phyloP scores from a whole-genome alignment of 2,888 invertebrate genomes.

The Caenorhabditis zanzibari region DNA sequence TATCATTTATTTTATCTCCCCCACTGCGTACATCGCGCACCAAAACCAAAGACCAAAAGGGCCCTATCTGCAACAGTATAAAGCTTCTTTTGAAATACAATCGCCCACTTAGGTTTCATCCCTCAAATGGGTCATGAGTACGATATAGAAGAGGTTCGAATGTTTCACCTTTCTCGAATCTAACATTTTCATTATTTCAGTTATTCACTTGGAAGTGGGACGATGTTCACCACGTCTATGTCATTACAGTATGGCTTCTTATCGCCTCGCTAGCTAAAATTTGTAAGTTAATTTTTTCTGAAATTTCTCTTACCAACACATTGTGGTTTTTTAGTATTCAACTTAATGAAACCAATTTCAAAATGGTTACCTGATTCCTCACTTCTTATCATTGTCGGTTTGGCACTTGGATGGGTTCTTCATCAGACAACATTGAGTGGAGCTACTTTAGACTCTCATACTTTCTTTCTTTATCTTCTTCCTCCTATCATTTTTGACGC shows the following conservation, averaged over 20 bases:
- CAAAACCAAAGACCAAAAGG: conserved; percentile 52
- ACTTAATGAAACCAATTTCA: conserved; percentile 67
- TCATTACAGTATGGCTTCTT: conserved; percentile 71
- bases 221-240: conserved; percentile 71
- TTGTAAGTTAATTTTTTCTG: conserved; percentile 50
- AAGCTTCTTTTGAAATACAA: conserved; percentile 24
- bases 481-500: conserved; percentile 99
- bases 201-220: conserved; percentile 71
- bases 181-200: conserved; percentile 24
- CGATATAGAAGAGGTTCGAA: conserved; percentile 51
- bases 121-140: conserved; percentile 58
- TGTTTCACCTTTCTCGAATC: background rate
- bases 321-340: conserved; percentile 68
- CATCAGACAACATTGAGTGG: conserved; percentile 55
- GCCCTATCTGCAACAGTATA: conserved; percentile 29
- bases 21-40: conserved; percentile 47
- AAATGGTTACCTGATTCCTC: conserved; percentile 94
- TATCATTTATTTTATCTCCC: conserved; percentile 23
- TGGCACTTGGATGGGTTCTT: conserved; percentile 84
- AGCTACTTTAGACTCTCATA: conserved; percentile 86
- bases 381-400: conserved; percentile 95
- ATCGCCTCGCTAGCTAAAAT: conserved; percentile 73
- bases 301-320: background rate
- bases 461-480: conserved; percentile 97
- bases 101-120: background rate